Conservation (phyloP, 2,888 invertebrate genomes). For the Meganola albula region DNA sequence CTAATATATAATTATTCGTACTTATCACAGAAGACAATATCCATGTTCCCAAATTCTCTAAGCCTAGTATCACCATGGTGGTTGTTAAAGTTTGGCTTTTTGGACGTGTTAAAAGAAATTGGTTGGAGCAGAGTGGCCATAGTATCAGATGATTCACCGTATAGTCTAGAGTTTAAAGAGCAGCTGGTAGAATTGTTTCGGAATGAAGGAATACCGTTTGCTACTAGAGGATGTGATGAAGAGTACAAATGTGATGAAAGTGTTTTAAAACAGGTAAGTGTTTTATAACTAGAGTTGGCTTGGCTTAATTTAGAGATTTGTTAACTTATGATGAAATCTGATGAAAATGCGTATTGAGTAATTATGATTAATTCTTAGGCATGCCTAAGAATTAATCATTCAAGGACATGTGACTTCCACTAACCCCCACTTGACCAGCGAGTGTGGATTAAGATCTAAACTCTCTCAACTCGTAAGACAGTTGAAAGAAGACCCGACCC, state of each 20-base stretch:
- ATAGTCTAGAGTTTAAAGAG: constrained; percentile 31
- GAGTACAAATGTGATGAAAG: constrained; percentile 15
- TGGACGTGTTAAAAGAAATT: constrained; percentile 22
- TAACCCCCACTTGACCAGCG: too few relatives aligned
- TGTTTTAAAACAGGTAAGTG: too few relatives aligned
- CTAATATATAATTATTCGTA: constrained; percentile 26
- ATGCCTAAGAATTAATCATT: too few relatives aligned
- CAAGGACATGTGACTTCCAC: too few relatives aligned
- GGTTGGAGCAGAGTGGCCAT: constrained; percentile 36
- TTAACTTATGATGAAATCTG: too few relatives aligned
- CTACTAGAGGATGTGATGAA: constrained; percentile 20
- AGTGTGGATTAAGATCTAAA: too few relatives aligned
- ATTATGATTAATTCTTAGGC: too few relatives aligned
- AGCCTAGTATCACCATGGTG: constrained; percentile 8
- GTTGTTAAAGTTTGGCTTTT: constrained; percentile 16
- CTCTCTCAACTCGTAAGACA: too few relatives aligned
- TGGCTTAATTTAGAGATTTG: too few relatives aligned
- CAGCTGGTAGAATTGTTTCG: constrained; percentile 24
- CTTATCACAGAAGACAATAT: not conserved
- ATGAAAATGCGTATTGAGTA: too few relatives aligned
- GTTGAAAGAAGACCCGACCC: too few relatives aligned
- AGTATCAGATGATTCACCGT: constrained; percentile 33
- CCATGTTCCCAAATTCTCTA: constrained; percentile 21
- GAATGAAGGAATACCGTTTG: constrained; percentile 17
- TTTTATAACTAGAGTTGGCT: too few relatives aligned